A percentile compares a stretch with the other conserved stretches of the same genome.
phyloP scores from a whole-genome alignment of 1,140 invertebrate genomes.

The Penaeus chinensis region DNA sequence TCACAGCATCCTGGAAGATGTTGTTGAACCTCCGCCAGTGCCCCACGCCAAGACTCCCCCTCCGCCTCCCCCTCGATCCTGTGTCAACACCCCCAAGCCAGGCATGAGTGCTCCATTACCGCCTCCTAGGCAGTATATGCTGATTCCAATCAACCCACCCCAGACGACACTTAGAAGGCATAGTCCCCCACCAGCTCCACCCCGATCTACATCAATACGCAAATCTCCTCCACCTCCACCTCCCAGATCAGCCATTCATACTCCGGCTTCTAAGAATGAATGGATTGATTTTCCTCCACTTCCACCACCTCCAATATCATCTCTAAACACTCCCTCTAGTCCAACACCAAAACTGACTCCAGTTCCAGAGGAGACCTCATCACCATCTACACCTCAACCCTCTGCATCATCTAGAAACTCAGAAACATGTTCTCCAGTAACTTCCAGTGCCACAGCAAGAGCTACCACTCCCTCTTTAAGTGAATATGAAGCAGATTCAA shows the following conservation, averaged over 20 bases:
- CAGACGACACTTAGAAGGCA: conserved; percentile 25
- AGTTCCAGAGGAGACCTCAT: conserved; percentile 58
- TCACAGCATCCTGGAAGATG: conserved; percentile 48
- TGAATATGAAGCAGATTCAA: no score
- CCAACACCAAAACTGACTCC: conserved; percentile 58
- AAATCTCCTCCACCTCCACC: conserved; percentile 57
- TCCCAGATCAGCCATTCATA: conserved; percentile 24
- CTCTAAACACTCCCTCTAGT: conserved; percentile 28
- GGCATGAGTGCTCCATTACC: conserved; percentile 41
- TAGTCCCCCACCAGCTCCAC: conserved; percentile 61
- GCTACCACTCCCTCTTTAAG: no score
- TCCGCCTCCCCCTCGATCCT: conserved; percentile 52
- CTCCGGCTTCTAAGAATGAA: conserved; percentile 19
- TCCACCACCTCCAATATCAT: conserved; percentile 39
- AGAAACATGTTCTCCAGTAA: no score
- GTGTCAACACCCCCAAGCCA: conserved; percentile 54
- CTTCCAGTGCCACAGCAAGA: no score
- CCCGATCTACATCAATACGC: conserved; percentile 55
- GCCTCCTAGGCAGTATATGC: conserved; percentile 59
- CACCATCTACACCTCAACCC: conserved; percentile 1
- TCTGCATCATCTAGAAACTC: no score
- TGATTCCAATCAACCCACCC: conserved; percentile 57
- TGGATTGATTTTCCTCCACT: conserved; percentile 34
- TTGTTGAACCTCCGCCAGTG: conserved; percentile 45
- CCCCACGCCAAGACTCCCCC: conserved; percentile 54